Evolutionary conservation across 2,113 vertebrate genomes (phyloP).

Genomic region (Passerina amoena): DNA sequence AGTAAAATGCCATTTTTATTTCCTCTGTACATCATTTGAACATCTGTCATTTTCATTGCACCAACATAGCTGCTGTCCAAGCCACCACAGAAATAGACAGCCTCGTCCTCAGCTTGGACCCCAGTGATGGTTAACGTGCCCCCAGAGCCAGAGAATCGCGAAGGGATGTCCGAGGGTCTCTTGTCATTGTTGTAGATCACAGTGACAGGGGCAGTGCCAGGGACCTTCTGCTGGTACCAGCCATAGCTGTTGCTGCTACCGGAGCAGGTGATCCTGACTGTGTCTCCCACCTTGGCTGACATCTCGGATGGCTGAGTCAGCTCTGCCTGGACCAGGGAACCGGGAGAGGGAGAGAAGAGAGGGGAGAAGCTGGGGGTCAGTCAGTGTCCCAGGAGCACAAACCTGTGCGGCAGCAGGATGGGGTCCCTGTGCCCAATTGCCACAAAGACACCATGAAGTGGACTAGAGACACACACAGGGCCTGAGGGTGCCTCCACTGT

Average conservation of each 20-base stretch:
- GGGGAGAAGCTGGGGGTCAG: not conserved
- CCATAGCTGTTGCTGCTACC: not conserved
- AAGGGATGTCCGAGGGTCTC: not conserved
- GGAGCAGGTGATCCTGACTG: not conserved
- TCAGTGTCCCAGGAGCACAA: too few species aligned
- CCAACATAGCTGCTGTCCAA: not conserved
- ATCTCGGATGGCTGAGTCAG: not conserved
- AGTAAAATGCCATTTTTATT: not conserved
- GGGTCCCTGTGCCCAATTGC: not conserved
- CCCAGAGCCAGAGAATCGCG: rapidly evolving
- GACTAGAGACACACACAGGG: not conserved
- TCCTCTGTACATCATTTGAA: not conserved
- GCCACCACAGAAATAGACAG: not conserved
- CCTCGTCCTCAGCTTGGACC: not conserved
- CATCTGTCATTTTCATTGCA: not conserved
- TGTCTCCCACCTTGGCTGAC: rapidly evolving
- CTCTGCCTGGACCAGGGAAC: not conserved
- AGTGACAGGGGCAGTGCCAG: not conserved
- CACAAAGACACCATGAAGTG: not conserved
- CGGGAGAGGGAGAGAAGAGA: not conserved
- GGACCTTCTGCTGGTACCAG: not conserved
- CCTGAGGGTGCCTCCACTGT: not conserved
- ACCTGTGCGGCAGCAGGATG: not conserved
- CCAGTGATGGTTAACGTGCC: not conserved
- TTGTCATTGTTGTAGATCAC: rapidly evolving